Evolutionary conservation across 2,888 invertebrate species (phyloP), one percentile per base, ranked within the genome.

Genomic region (Polyploca ridens): DNA sequence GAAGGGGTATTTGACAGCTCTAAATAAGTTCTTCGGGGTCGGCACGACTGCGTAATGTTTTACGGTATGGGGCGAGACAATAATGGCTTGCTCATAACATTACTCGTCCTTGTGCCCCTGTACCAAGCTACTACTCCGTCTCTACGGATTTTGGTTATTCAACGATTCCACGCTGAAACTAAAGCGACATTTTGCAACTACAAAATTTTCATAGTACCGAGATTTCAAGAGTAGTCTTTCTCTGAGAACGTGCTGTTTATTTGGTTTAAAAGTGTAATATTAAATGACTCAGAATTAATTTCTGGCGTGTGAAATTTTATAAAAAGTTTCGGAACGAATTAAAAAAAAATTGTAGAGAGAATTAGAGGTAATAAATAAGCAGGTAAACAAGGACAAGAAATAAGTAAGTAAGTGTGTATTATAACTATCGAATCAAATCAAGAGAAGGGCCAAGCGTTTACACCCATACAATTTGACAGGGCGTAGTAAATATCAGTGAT

Each of bases 81-180:
- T 94, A 94, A 94, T 94, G 94, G 93, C 87, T 91, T 90, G 93
- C 94, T 94, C 94, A 94, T 94, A 94, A 94, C 94, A 94, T 94
- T 90, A 94, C 94, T 94, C 94, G 92, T 93, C 90, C 89, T 87
- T 86, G 78, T 74, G 82, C 85, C 90, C 83, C 79, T 76, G 89
- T 90, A 91, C 92, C 83, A 90, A 74, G 90, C 75, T 72, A 86
- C 85, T 79, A 77, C 78, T 71, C 76, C 78, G 84, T 84, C 86
- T 81, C 77, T 72, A 74, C 81, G 78, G 82, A 83, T 82, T 85
- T 79, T 78, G 82, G 79, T 74, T 74, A 77, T 75, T 73, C 78
- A 71, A 73, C 75, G 67, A 66, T 63, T 70, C 70, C 66, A 65
- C 58, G 60, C 66, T 58, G 57, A 35, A 64, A 62, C 33, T 46